Base-by-base conservation (phyloP, 2,888 invertebrate genomes). In the Drosophila emarginata region DNA sequence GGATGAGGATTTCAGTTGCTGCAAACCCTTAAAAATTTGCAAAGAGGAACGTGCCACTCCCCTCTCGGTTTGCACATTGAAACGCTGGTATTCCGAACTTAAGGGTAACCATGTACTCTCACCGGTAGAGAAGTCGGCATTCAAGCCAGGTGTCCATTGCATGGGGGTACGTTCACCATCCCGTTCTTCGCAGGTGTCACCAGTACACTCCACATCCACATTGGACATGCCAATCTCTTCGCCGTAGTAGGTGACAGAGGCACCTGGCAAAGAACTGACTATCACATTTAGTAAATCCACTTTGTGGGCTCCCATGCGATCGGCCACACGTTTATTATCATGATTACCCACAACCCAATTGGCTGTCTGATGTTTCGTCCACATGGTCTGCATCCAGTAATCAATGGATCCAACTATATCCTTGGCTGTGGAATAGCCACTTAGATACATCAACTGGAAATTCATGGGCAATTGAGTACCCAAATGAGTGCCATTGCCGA, bases 211-310 rank as follows among this genome's bases (percentile, higher is more conserved):
- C 1, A 95, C 92, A 61, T 87, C 80, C 7, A 92, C 89, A 52
- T 92, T 92, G 26, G 89, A 77, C 94, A 95, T 94, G 1, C 94
- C 95, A 39, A 96, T 93, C 90, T 96, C 96, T 81, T 96, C 95
- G 0, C 96, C 96, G 82, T 97, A 96, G 91, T 97, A 97, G 0
- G 95, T 95, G n/a, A 96, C 93, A 0, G 95, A 93, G 0, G 95
- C 94, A 37, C 97, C 97, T 0, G 96, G 96, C 23, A 97, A 91
- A 12, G 95, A 90, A 87, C 95, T 93, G 67, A 94, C 93, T 61
- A 97, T 91, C 80, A 95, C 93, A 89, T 95, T 95, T 3, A 96
- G 89, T 0, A 94, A 94, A 72, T 96, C 95, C 0, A 94, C 94
- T 89, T 95, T 93, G 72, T 94, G 93, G 5, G 90, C 90, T 0